Conservation (phyloP, 1,140 invertebrate genomes). For the Bradysia coprophila region DNA sequence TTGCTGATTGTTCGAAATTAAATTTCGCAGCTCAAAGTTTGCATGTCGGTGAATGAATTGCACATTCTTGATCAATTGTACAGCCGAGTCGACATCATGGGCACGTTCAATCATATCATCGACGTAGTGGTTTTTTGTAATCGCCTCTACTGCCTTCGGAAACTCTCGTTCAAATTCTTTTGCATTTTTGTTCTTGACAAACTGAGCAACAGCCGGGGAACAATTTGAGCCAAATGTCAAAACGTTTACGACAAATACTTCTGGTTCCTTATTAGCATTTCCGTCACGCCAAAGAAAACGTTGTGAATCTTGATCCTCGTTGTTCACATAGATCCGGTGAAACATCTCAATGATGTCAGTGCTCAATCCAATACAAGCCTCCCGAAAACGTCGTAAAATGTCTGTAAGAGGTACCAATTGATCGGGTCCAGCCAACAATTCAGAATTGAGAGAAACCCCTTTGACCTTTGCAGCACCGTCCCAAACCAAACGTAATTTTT, state of each 20-base stretch:
- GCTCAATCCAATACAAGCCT: no score
- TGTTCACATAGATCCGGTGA: slow-evolving; percentile 8
- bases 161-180: slow-evolving; percentile 5
- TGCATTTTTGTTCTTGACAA: slow-evolving; percentile 17
- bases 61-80: slow-evolving; percentile 5
- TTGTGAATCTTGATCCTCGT: slow-evolving; percentile 10
- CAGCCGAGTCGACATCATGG: slow-evolving; percentile 8
- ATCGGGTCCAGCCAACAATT: no score
- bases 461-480: no score
- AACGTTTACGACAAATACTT: slow-evolving; percentile 7
- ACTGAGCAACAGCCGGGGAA: slow-evolving; percentile 14
- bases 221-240: slow-evolving; percentile 16
- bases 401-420: no score
- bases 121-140: slow-evolving; percentile 15
- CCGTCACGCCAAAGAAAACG: slow-evolving; percentile 14
- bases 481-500: no score
- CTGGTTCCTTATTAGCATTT: slow-evolving; percentile 2
- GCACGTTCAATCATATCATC: slow-evolving; percentile 19
- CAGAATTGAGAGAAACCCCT: no score
- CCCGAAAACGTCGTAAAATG: no score
- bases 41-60: neutral
- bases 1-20: slow-evolving; percentile 3
- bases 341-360: slow-evolving; percentile 14
- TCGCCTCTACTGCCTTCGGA: slow-evolving; percentile 10
- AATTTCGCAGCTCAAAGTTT: slow-evolving; percentile 2